Evolutionary conservation across 2,113 vertebrate genomes (phyloP), one percentile per base, ranked within the genome.

Genomic region (Catharus bicknelli): DNA sequence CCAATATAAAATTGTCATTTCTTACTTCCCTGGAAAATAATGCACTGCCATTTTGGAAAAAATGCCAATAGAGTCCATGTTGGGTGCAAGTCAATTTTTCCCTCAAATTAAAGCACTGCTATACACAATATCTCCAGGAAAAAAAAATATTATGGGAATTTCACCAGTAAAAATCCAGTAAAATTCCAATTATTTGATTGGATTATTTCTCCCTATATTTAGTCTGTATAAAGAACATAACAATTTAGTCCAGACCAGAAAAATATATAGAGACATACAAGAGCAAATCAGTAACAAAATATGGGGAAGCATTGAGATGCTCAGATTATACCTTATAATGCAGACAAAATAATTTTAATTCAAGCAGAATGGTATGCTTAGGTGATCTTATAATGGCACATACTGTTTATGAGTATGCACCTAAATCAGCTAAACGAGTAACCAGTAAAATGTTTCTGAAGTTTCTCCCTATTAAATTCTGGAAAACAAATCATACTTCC

Each of bases 401-500:
- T 34, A 58, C 22, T 66, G 12, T 63, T 85, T 45, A 64, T 22
- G 30, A 64, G 18, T 63, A 45, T 57, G 22, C 10, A 76, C 23
- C 14, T 20, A 66, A 74, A 91, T 58, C 40, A 83, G 48, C 20
- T 69, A 83, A 58, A 83, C 40, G 17, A 88, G 16, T 43, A 89
- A 75, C n/a, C 34, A 85, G 34, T 18, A 93, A 94, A 90, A 54
- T 62, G 18, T 78, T 72, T 80, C 62, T 77, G 54, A 96, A 94
- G 86, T 82, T 76, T 83, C 29, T 91, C 29, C n/a, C 34, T 86
- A 85, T 63, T 74, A 95, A 96, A 94, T 81, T 89, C 63, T 67
- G 63, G 88, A 92, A 96, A 96, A 93, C n/a, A 92, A 87, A 93
- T 48, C 75, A 76, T 53, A 93, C 15, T 59, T 86, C 57, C 59